These are phyloP conservation scores for Drosophila pruinosa DNA, from an alignment of 1,140 invertebrate genomes.

Conservation along the genomic window DNA sequence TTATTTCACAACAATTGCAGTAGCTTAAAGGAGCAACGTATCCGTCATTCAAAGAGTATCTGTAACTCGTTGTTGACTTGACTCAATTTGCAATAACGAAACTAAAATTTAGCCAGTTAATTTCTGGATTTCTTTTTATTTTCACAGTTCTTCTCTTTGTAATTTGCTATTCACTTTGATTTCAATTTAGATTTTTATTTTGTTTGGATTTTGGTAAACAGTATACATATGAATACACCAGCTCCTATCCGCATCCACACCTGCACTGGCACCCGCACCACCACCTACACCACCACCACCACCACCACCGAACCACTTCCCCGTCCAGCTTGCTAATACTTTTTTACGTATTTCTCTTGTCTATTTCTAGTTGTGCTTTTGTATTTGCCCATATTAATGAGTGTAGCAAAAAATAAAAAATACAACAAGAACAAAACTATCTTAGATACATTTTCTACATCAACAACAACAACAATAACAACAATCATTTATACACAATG, in stretches of 20 bases:
- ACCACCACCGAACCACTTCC: not conserved
- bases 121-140: slow-evolving; percentile 8
- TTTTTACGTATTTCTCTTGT: slow-evolving; percentile 78
- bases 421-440: slow-evolving; percentile 45
- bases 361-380: slow-evolving; percentile 79
- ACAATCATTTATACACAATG: slow-evolving; percentile 68
- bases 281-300: not conserved
- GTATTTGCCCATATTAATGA: slow-evolving; percentile 80
- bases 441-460: slow-evolving; percentile 24
- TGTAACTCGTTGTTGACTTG: not conserved
- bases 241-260: not conserved
- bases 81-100: slow-evolving; percentile 40
- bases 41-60: not conserved
- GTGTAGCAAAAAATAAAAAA: slow-evolving; percentile 61
- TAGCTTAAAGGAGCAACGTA: too few relatives aligned
- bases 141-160: not conserved
- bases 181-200: slow-evolving; percentile 3
- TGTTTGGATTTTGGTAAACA: too few relatives aligned
- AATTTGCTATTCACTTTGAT: slow-evolving; percentile 10
- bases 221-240: slow-evolving; percentile 4
- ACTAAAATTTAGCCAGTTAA: not conserved
- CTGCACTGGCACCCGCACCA: slow-evolving; percentile 9
- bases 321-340: slow-evolving; percentile 72
- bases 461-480: slow-evolving; percentile 45
- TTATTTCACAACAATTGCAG: not conserved